These are phyloP conservation scores for Podocnemis expansa DNA, from an alignment of 2,113 vertebrate species.

Conservation along the genomic window DNA sequence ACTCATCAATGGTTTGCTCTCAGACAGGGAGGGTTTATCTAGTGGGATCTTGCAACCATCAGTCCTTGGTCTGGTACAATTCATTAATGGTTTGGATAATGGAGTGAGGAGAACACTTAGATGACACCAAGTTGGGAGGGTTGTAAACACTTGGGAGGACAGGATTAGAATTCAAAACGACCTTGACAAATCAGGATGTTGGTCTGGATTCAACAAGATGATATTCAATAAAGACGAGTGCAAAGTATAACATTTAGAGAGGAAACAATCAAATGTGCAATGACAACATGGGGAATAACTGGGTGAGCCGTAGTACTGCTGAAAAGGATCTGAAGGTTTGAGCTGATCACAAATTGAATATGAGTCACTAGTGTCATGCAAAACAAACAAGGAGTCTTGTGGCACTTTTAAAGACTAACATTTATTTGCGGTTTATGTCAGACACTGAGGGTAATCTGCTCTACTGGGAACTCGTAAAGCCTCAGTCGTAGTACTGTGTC, in stretches of 20 bases:
- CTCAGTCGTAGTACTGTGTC: background rate
- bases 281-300: background rate
- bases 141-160: background rate
- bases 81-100: no score
- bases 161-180: background rate
- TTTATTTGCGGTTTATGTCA: background rate
- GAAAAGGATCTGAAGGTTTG: background rate
- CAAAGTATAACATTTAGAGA: background rate
- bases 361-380: background rate
- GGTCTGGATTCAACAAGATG: background rate
- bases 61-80: no score
- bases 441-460: background rate
- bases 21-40: no score
- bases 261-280: background rate
- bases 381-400: no score
- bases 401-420: no score
- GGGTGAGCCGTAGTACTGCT: background rate
- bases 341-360: background rate
- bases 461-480: background rate
- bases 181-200: background rate
- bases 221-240: background rate
- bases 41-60: no score
- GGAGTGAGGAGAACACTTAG: no score
- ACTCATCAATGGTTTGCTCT: no score
- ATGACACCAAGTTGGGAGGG: no score